Evolutionary conservation across 92 coral and sea anemone species (phyloP), one percentile per base, ranked within the genome.

Genomic region (Umimayanthus kanabou): DNA sequence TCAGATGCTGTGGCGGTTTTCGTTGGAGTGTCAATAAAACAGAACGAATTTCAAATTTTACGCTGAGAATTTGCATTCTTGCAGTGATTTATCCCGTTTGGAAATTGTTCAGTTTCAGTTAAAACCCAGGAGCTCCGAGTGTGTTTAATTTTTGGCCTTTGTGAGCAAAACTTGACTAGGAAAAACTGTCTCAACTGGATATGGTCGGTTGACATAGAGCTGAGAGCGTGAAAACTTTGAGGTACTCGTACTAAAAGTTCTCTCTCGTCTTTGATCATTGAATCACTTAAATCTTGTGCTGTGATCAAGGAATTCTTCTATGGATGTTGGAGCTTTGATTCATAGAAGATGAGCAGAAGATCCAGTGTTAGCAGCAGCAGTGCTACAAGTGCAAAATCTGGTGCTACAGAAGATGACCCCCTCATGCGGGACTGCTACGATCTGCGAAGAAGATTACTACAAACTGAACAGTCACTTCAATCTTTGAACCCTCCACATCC

Each of bases 401-500:
- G 95, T 13, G 89, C 94, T 14, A 73, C 89, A 3, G 98, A 92
- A 81, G 99, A 96, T 81, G 99, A 96, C 67, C 98, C 99, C 23
- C 92, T 96, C 50, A 96, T 96, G 99, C 93, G 94, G 16, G 99
- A 96, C 86, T 96, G 99, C 83, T 96, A 95, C 77, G 98, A 96
- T 84, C 89, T 96, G 80, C 86, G 99, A 80, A 92, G 99, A 92
- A 88, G 99, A 72, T 76, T 96, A 39, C 95, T 96, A 8, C 98
- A 95, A 92, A 96, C 99, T 6, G 99, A 96, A 89, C 99, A 96
- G 86, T 96, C 99, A 2, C 96, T 96, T 28, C 98, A 96, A 73
- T 95, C 89, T 81, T 91, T 96, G 93, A 96, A 96, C 85, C 99
- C 99, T 9, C 98, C 98, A 33, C 93, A 90, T 37, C 58, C 92